Conservation (phyloP, 2,888 invertebrate genomes). For the Aelia acuminata region DNA sequence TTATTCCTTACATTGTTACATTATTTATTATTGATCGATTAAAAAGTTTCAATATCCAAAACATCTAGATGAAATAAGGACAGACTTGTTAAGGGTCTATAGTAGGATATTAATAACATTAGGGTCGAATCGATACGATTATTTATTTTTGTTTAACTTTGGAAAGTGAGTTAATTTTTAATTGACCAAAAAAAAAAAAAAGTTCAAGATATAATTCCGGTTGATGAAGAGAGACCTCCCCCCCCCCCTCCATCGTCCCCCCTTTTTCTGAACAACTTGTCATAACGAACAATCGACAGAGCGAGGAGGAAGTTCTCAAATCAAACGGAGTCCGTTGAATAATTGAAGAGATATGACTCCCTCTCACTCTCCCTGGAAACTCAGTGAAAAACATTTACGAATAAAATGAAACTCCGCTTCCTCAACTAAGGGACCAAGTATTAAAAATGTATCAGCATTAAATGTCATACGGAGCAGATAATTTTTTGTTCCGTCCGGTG, state of each 20-base stretch:
- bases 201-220: neutral
- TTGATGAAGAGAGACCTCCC: neutral
- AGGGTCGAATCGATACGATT: too few species aligned
- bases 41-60: too few species aligned
- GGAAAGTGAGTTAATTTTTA: neutral
- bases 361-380: slow-evolving; percentile 46
- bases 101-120: too few species aligned
- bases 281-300: slow-evolving; percentile 22
- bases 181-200: neutral
- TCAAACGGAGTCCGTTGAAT: slow-evolving; percentile 35
- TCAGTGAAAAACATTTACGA: slow-evolving; percentile 60
- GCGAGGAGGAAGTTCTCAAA: slow-evolving; percentile 8
- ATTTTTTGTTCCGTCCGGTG: slow-evolving; percentile 60
- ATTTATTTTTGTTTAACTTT: too few species aligned
- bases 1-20: too few species aligned
- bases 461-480: slow-evolving; percentile 63
- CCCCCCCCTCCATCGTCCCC: neutral
- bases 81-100: too few species aligned
- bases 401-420: slow-evolving; percentile 60
- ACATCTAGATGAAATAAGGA: too few species aligned
- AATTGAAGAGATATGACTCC: slow-evolving; percentile 34
- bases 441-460: slow-evolving; percentile 65
- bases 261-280: neutral
- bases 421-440: slow-evolving; percentile 59
- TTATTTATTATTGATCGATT: too few species aligned